Evolutionary conservation across 1,140 invertebrate genomes (phyloP), one percentile per base, ranked within the genome.

Genomic region (Temnothorax curvispinosus): DNA sequence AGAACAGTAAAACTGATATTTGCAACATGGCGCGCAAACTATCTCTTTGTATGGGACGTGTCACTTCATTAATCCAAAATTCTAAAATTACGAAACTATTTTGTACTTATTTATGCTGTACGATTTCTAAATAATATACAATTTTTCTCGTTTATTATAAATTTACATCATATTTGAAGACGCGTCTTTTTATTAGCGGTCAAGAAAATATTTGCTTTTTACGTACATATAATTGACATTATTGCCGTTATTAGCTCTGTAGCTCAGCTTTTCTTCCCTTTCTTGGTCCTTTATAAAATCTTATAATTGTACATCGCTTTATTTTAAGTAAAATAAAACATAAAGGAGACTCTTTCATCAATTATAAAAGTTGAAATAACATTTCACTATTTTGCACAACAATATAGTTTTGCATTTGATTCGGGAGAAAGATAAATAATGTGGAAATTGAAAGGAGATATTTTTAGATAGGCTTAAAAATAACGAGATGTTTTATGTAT

Each of bases 1-100:
- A 95, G 91, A 32, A 95, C 35, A 38, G 89, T 89, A 87, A 95
- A 95, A 88, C 87, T 93, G 0, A 95, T 82, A 27, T 84, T 92
- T 21, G 94, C 27, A 94, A 58, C 93, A 95, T 94, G 7, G 86
- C 64, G 4, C 77, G 71, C 47, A 95, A 87, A 6, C 89, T 91
- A 6, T 89, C 47, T 62, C 93, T 90, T 64, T 94, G 88, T 13
- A 82, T 32, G 2, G 82, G 9, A 64, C 94, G 90, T 38, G 54
- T 75, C 18, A 87, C 60, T 56, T 90, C 80, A 62, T 94, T 91
- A 13, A 94, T 80, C 21, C 72, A 35, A 87, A 95, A 95, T 47
- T 90, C 94, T 95, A 71, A n/a, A 58, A 89, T 86, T 38, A 27
- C 3, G 21, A 86, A 13, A 3, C 15, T 60, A 13, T 27, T 27